Evolutionary conservation across 2,888 invertebrate genomes (phyloP).

Genomic region (Fragum whitleyi): DNA sequence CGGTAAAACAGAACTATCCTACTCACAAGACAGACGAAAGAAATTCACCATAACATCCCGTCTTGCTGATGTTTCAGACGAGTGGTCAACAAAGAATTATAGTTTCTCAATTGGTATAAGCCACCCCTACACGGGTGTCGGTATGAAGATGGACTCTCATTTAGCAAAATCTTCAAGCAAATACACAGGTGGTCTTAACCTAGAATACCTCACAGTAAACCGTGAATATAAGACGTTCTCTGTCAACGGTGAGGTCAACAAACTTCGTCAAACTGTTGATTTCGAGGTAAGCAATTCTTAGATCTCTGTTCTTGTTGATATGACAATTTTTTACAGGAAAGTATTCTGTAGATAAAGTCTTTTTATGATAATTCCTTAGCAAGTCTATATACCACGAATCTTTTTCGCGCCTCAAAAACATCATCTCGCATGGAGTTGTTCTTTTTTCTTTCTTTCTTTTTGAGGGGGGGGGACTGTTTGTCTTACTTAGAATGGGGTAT

Average conservation of each 20-base stretch:
- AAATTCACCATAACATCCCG: slow-evolving; percentile 70
- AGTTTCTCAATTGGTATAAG: slow-evolving; percentile 68
- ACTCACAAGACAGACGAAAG: slow-evolving; percentile 72
- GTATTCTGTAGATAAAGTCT: too few relatives aligned
- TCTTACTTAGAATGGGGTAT: too few relatives aligned
- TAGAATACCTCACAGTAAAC: slow-evolving; percentile 71
- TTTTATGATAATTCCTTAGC: too few relatives aligned
- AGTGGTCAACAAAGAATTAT: slow-evolving; percentile 67
- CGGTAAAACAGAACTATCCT: slow-evolving; percentile 72
- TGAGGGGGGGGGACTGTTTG: too few relatives aligned
- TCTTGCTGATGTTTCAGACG: slow-evolving; percentile 68
- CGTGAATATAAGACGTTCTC: slow-evolving; percentile 67
- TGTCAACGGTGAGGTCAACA: slow-evolving; percentile 69
- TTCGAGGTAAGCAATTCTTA: slow-evolving; percentile 68
- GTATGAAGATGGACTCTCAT: slow-evolving; percentile 70
- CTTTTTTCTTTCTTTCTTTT: too few relatives aligned
- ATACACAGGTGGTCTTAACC: slow-evolving; percentile 62
- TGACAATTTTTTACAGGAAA: too few relatives aligned
- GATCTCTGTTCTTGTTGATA: too few relatives aligned
- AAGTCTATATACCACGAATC: too few relatives aligned
- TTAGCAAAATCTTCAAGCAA: slow-evolving; percentile 63
- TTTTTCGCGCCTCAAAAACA: too few relatives aligned
- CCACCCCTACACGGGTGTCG: slow-evolving; percentile 75
- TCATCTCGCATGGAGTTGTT: too few relatives aligned
- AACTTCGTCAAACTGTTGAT: slow-evolving; percentile 60